phyloP scores from a whole-genome alignment of 2,113 vertebrate species.

The Nanorana parkeri region DNA sequence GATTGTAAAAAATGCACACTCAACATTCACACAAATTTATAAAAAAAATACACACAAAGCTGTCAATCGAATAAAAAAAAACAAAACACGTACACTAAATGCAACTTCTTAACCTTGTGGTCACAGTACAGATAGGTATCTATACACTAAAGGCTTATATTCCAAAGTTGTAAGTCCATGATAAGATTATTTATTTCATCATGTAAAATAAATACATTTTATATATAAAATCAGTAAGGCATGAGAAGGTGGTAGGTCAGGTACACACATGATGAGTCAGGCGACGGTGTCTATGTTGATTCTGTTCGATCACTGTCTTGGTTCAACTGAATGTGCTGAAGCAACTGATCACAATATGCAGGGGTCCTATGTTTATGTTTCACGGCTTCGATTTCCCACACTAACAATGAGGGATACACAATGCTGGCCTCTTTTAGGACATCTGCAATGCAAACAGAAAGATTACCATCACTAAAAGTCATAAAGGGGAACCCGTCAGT shows the following conservation, averaged over 20 bases:
- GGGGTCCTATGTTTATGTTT: slow-evolving; percentile 82
- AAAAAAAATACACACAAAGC: too few species aligned
- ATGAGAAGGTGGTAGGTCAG: background rate
- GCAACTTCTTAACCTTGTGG: too few species aligned
- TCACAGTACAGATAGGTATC: too few species aligned
- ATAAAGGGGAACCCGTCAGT: too few species aligned
- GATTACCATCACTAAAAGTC: too few species aligned
- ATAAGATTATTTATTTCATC: too few species aligned
- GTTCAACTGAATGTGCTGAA: slow-evolving; percentile 73
- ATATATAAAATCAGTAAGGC: background rate
- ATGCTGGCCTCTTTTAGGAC: slow-evolving; percentile 81
- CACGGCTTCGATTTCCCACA: slow-evolving; percentile 76
- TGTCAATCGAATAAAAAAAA: too few species aligned
- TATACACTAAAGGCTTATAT: too few species aligned
- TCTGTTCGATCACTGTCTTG: slow-evolving; percentile 52
- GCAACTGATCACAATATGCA: slow-evolving; percentile 78
- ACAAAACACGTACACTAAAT: too few species aligned
- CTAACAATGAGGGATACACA: slow-evolving; percentile 76
- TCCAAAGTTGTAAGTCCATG: too few species aligned
- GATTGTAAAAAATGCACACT: too few species aligned
- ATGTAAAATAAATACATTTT: slow-evolving; percentile 15
- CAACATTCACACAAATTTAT: too few species aligned
- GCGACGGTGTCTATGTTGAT: background rate
- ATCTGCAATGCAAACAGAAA: slow-evolving; percentile 72
- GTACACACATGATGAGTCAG: background rate